Evolutionary conservation across 2,888 invertebrate genomes (phyloP).

Genomic region (Agriopis marginaria): DNA sequence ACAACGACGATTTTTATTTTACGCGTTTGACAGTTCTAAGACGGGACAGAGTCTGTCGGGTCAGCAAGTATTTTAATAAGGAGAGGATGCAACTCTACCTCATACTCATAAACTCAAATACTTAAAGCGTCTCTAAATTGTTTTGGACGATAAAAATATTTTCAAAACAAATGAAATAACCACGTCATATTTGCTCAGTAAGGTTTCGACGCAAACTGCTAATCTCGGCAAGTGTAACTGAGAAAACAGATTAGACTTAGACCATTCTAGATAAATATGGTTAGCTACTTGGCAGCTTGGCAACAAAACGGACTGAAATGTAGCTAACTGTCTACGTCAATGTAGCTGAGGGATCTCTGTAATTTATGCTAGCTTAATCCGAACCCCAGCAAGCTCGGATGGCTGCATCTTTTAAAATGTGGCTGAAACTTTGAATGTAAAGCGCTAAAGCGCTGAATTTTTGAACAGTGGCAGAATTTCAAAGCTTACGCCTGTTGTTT

Average conservation of each 20-base stretch:
- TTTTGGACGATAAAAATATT: too few species aligned
- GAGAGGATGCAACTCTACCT: too few species aligned
- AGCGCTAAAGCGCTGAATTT: neutral
- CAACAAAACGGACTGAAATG: constrained; percentile 47
- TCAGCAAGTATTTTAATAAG: too few species aligned
- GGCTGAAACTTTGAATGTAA: constrained; percentile 14
- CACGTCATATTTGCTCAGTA: too few species aligned
- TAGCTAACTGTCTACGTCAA: constrained; percentile 53
- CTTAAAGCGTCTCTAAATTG: too few species aligned
- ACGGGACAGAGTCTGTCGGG: too few species aligned
- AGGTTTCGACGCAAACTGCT: neutral
- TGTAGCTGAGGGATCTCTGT: constrained; percentile 48
- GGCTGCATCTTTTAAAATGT: constrained; percentile 30
- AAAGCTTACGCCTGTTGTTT: neutral
- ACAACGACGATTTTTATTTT: too few species aligned
- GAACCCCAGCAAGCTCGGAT: constrained; percentile 17
- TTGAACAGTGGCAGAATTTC: neutral
- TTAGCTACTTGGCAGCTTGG: constrained; percentile 8
- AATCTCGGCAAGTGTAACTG: neutral
- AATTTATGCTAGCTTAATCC: constrained; percentile 63
- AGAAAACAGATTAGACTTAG: constrained; percentile 2
- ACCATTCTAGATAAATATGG: neutral
- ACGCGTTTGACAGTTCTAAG: too few species aligned
- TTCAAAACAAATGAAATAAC: too few species aligned
- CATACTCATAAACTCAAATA: too few species aligned